Conservation (phyloP, 2,113 vertebrate species). For the Peucedramus taeniatus region DNA sequence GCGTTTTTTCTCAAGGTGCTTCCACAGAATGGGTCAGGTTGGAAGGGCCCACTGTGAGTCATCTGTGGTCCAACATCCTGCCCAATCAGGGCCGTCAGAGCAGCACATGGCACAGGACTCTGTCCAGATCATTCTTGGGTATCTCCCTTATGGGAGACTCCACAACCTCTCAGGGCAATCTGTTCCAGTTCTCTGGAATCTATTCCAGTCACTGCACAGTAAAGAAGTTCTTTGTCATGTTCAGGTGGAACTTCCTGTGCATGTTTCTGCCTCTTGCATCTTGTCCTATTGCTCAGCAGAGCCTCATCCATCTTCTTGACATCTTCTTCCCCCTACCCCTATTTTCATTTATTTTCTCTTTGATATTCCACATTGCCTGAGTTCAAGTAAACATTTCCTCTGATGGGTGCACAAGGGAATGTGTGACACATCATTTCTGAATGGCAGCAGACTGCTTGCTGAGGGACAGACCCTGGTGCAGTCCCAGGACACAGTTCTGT, state of each 20-base stretch:
- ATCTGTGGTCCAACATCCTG: not conserved
- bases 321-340: not conserved
- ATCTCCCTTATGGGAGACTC: not conserved
- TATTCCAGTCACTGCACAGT: not conserved
- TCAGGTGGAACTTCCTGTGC: not conserved
- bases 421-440: fast-evolving
- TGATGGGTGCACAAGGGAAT: fast-evolving
- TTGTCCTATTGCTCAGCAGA: not conserved
- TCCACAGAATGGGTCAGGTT: not conserved
- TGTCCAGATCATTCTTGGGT: not conserved
- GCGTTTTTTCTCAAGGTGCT: not conserved
- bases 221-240: not conserved
- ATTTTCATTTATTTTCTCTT: not conserved
- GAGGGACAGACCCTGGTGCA: fast-evolving
- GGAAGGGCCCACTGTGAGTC: not conserved
- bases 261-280: not conserved
- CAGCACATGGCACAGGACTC: fast-evolving
- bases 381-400: not conserved
- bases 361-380: not conserved
- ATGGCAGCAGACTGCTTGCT: not conserved
- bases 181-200: not conserved
- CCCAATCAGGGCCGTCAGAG: not conserved
- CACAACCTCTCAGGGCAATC: not conserved
- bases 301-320: not conserved
- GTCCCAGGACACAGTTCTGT: not conserved